Base-by-base conservation (phyloP, 2,888 invertebrate genomes). In the Acheta domesticus region DNA sequence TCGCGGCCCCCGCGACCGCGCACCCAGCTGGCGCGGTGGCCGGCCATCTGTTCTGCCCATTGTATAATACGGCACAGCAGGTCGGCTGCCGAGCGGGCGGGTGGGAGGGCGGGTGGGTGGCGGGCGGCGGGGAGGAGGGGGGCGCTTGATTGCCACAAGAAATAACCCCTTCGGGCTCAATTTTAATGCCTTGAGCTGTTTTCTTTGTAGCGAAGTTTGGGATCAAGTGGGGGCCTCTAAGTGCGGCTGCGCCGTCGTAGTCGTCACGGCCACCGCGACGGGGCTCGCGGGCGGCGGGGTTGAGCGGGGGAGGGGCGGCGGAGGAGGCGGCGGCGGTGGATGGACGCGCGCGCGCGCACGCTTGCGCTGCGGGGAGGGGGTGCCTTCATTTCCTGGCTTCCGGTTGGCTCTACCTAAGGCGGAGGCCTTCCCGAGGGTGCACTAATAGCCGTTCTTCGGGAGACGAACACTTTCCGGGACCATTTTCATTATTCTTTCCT, bases 71-170 rank as follows among this genome's bases (percentile, higher is more conserved):
- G 73, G 62, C 62, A 62, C 62, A 62, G 62, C 62, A 62, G 62
- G 62, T 62, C 62, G 14, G 62, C n/a, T 62, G 62, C 11, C 62
- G 62, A n/a, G 16, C 14, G n/a, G 14, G 62, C 16, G n/a, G 62
- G 5, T 62, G 62, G 74, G 16, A 48, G n/a, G 23, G 23, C 23
- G 23, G 23, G 36, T 0, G 36, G 36, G 4, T 4, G 14, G 12
- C 16, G n/a, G 5, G 62, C 1, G 62, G 74, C 75, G 23, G 19
- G 20, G 12, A n/a, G n/a, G 19, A 21, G 50, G 49, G 49, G 23
- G 23, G 48, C 36, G 78, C 78, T 79, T 75, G 78, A 75, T 50
- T 75, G 78, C 78, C 75, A 50, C 36, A 79, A 75, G 78, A 79
- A 79, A 79, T 23, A 50, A 75, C n/a, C 75, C 75, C 78, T 49